Base-by-base conservation (phyloP, 2,113 vertebrate genomes). In the Narcine bancroftii region DNA sequence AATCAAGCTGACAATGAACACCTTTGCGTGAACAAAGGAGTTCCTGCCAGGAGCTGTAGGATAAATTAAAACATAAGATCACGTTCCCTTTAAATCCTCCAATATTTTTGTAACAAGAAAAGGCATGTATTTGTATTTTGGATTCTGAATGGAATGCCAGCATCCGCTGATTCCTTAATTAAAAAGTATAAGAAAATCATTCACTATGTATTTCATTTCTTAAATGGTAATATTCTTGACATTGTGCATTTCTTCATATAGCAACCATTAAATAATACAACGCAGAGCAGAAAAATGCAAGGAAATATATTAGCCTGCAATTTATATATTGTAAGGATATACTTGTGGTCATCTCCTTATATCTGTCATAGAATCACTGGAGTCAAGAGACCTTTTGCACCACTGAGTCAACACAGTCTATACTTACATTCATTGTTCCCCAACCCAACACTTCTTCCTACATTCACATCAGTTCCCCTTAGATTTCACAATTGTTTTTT, bases 141-240 rank as follows among this genome's bases (percentile, higher is more conserved):
- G 15, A 85, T 56, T 85, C 15, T 56, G n/a, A 11, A 13, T 81
- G 29, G 81, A 33, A 36, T 13, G 11, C 3, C 13, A 17, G 33
- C 7, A 85, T 56, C n/a, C n/a, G 53, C n/a, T 60, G 15, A 60
- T 36, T 85, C 53, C 81, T 53, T n/a, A 85, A 53, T 9, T 53
- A 85, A 10, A 85, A 85, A 85, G 53, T 60, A 15, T 15, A 60
- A n/a, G 81, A 85, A 83, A 83, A 85, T 60, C 13, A 85, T 36
- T 4, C 53, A 10, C 29, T 36, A 60, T 85, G 19, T 85, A 6
- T 85, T 85, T 85, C 13, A 60, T 53, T 36, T 85, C 53, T 36
- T 85, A n/a, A 85, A 36, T 85, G 53, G 7, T 29, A 60, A 85
- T 36, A 85, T 56, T 85, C 81, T 60, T 85, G 53, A 60, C 15